Evolutionary conservation across 92 coral and sea anemone genomes (phyloP).

Genomic region (Metridium senile): DNA sequence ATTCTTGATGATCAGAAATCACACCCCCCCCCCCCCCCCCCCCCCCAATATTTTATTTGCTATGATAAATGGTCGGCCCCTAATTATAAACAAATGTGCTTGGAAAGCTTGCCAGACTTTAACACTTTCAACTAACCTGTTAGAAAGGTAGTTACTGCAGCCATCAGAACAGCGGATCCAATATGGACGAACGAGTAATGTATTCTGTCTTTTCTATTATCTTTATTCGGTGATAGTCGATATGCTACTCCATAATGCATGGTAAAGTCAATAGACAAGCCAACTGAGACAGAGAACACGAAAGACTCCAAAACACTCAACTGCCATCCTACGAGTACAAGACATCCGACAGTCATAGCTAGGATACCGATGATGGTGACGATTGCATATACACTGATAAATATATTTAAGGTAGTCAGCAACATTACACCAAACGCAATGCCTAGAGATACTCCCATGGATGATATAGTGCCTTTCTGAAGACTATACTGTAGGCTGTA

Average conservation of each 20-base stretch:
- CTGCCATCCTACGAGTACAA: constrained; percentile 93
- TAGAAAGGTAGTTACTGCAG: constrained; percentile 91
- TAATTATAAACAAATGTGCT: too few relatives aligned
- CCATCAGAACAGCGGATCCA: constrained; percentile 96
- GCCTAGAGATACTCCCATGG: constrained; percentile 84
- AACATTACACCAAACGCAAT: constrained; percentile 89
- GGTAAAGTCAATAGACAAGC: constrained; percentile 95
- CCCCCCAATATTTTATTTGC: too few relatives aligned
- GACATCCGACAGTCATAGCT: constrained; percentile 81
- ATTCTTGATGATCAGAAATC: too few relatives aligned
- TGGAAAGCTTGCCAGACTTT: too few relatives aligned
- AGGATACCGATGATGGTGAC: constrained; percentile 82
- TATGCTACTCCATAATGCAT: constrained; percentile 99
- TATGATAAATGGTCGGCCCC: too few relatives aligned
- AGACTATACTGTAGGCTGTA: constrained; percentile 77
- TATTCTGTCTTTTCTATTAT: constrained; percentile 61
- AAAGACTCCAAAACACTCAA: constrained; percentile 89
- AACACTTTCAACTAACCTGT: constrained; percentile 74
- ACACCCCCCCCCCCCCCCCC: too few relatives aligned
- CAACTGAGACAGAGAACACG: constrained; percentile 94
- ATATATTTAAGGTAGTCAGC: constrained; percentile 86
- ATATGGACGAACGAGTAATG: constrained; percentile 84
- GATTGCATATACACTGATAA: constrained; percentile 92
- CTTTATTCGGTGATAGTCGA: constrained; percentile 69
- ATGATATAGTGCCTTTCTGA: constrained; percentile 71